Evolutionary conservation across 1,140 invertebrate species (phyloP), one percentile per base, ranked within the genome.

Genomic region (Zeugodacus cucurbitae): DNA sequence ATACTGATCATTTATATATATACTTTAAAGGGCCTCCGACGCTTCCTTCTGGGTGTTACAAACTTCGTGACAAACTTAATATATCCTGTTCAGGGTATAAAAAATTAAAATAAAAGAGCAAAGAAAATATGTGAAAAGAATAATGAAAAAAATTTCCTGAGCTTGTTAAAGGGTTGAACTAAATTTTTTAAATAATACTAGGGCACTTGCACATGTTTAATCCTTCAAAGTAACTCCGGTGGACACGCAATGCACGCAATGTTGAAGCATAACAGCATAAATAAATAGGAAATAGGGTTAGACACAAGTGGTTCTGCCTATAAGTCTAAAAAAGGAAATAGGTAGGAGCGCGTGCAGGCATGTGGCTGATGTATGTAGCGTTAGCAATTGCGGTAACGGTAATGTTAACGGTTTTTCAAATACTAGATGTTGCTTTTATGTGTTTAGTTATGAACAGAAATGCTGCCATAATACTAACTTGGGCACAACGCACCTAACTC

Each of bases 231-330:
- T 0, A 17, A 17, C 74, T n/a, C n/a, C 11, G 41, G 44, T 41
- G 44, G 41, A 26, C 74, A 82, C 41, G 10, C 41, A 48, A 82
- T 54, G 74, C 26, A 34, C 26, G 58, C 22, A 14, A 7, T 5
- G 10, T 1, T 10, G 58, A 62, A 26, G 3, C 58, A 70, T 34
- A 34, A 10, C 26, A 48, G 26, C 22, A 29, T 82, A 82, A 48
- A 29, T 82, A 82, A 48, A 44, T 82, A 82, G 74, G 74, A 82
- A 82, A 82, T 82, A 34, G 22, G 74, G 74, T 82, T 26, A 82
- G 74, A 26, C 41, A 82, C 20, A 82, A 82, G 74, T 82, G 74
- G 41, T 82, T 54, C 26, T 78, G 41, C 41, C 41, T 74, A 41
- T 44, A 34, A 7, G 29, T 67, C n/a, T n/a, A n/a, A 14, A 29